Percentiles rank a stretch among this genome's conserved stretches.
These are phyloP conservation scores for Crenichthys baileyi DNA, from an alignment of 2,797 vertebrate species.

Conservation along the genomic window DNA sequence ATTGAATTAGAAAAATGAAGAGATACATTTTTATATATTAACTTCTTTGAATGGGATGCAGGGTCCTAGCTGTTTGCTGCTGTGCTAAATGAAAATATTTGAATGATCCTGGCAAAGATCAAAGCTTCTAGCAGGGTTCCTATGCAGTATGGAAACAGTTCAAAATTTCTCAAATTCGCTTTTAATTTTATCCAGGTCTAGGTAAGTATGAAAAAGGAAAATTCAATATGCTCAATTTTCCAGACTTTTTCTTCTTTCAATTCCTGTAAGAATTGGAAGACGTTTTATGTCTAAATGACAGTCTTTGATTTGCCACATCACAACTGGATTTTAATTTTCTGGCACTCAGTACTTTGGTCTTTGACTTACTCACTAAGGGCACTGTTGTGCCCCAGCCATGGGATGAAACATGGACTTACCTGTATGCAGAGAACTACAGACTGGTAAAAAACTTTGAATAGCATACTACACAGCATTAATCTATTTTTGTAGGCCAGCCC, in stretches of 20 bases:
- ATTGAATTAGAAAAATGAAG: neutral
- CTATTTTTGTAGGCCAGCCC: too few relatives aligned
- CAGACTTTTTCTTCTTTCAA: neutral
- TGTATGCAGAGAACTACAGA: too few relatives aligned
- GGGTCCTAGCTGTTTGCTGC: neutral
- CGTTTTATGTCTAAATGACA: neutral
- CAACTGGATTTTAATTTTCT: neutral
- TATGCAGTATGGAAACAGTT: neutral
- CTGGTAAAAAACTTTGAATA: too few relatives aligned
- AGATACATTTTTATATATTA: neutral
- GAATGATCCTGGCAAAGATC: neutral
- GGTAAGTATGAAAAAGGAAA: neutral
- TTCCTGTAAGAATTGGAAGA: neutral
- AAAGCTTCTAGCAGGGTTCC: neutral
- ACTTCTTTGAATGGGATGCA: neutral
- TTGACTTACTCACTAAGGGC: neutral
- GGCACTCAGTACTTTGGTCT: neutral
- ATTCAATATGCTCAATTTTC: neutral
- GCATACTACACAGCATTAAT: too few relatives aligned
- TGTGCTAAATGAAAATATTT: neutral
- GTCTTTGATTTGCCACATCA: neutral
- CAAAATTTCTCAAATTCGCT: neutral
- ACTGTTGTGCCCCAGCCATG: too few relatives aligned
- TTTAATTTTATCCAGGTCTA: neutral
- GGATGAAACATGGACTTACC: too few relatives aligned